Evolutionary conservation across 2,888 invertebrate species (phyloP).

Genomic region (Meliscaeva auricollis): DNA sequence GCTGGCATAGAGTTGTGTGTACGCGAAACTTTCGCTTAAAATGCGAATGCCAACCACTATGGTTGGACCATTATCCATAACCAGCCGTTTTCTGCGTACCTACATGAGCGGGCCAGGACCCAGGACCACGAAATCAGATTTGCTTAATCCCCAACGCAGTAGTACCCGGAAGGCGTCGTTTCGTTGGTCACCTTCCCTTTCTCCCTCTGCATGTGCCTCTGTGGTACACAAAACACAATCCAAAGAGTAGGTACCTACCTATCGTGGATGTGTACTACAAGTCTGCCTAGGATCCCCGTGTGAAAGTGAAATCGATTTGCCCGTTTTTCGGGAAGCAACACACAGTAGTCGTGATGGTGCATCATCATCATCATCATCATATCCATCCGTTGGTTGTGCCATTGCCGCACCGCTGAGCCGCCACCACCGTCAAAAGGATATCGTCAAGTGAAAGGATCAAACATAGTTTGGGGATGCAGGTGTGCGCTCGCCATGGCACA

Average conservation of each 20-base stretch:
- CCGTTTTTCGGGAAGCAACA: conserved; percentile 74
- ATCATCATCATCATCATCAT: conserved; percentile 72
- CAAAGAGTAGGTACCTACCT: too few species aligned
- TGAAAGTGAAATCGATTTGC: conserved; percentile 76
- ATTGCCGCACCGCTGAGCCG: conserved; percentile 67
- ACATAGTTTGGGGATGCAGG: conserved; percentile 66
- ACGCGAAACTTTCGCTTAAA: conserved; percentile 74
- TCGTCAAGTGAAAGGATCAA: conserved; percentile 76
- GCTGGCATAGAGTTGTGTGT: conserved; percentile 19
- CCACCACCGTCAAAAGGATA: conserved; percentile 71
- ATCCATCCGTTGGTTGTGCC: conserved; percentile 61
- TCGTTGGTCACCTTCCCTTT: conserved; percentile 8
- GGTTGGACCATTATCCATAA: conserved; percentile 56
- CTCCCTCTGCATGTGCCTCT: neutral
- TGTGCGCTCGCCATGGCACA: conserved; percentile 62
- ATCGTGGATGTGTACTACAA: conserved; percentile 44
- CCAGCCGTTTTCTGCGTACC: conserved; percentile 9
- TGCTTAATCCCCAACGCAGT: conserved; percentile 64
- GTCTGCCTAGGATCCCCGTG: conserved; percentile 69
- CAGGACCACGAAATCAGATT: conserved; percentile 69
- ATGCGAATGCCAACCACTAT: conserved; percentile 55
- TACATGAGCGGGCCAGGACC: conserved; percentile 42
- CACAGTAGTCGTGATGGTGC: conserved; percentile 54
- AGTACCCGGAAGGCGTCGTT: conserved; percentile 58
- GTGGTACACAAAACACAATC: too few species aligned